Conservation (phyloP, 1,140 invertebrate species). For the Drosophila mayri region DNA sequence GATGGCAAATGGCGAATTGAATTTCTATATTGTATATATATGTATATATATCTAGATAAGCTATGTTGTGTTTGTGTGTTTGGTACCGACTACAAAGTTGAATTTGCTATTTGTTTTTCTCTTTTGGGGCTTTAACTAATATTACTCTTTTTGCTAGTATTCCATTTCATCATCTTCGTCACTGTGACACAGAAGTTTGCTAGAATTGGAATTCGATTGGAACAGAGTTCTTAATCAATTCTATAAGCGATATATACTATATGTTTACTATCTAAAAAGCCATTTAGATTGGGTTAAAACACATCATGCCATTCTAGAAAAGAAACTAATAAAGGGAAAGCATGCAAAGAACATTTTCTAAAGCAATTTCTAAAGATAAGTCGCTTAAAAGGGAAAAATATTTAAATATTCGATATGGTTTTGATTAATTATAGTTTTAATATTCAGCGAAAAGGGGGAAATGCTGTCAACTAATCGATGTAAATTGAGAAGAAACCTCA, state of each 20-base stretch:
- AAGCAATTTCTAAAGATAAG: conserved; percentile 19
- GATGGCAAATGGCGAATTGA: conserved; percentile 50
- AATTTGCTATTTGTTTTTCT: conserved; percentile 53
- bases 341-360: conserved; percentile 42
- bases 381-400: conserved; percentile 19
- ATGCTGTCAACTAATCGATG: conserved; percentile 19
- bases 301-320: conserved; percentile 40
- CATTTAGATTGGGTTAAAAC: conserved; percentile 25
- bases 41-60: conserved; percentile 68
- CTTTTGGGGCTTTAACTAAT: conserved; percentile 58
- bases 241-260: conserved; percentile 46
- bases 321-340: conserved; percentile 27
- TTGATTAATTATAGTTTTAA: conserved; percentile 1
- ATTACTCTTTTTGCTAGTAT: conserved; percentile 78
- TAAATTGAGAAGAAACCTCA: conserved; percentile 25
- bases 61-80: conserved; percentile 49
- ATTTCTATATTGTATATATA: conserved; percentile 48
- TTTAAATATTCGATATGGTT: conserved; percentile 36
- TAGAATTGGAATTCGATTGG: conserved; percentile 71
- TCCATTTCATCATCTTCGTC: conserved; percentile 85
- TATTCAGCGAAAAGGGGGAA: conserved; percentile 3
- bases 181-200: conserved; percentile 85
- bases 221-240: conserved; percentile 60
- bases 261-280: conserved; percentile 6
- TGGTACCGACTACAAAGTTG: conserved; percentile 75